A percentile compares a stretch with the other conserved stretches of the same genome.
Conservation (phyloP, 2,113 vertebrate species). For the Heterocephalus glaber region DNA sequence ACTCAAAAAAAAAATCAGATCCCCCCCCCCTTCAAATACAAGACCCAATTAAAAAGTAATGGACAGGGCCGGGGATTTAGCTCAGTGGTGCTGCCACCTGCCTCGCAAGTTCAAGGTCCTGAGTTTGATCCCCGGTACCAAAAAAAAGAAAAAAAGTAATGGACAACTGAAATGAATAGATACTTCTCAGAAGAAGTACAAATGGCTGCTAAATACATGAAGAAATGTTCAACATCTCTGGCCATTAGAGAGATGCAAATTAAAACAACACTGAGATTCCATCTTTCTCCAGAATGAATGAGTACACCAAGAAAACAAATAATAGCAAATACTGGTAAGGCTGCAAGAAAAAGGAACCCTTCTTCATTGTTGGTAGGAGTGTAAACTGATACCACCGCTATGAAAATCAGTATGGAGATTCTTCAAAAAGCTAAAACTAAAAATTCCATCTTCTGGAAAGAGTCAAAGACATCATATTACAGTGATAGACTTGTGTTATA, state of each 20-base stretch:
- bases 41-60: not conserved
- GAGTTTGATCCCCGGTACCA: no score
- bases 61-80: no score
- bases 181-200: not conserved
- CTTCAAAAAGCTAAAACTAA: not conserved
- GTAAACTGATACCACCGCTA: not conserved
- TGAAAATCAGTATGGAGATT: not conserved
- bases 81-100: no score
- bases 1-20: not conserved
- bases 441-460: not conserved
- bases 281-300: not conserved
- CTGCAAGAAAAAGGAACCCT: not conserved
- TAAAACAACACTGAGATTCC: not conserved
- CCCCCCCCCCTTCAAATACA: not conserved
- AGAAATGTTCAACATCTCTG: not conserved
- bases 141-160: not conserved
- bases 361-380: not conserved
- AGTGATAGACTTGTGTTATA: not conserved
- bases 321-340: not conserved
- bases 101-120: no score
- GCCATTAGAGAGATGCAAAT: not conserved
- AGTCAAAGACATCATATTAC: not conserved
- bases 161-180: not conserved
- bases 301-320: not conserved
- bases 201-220: not conserved